These are phyloP conservation scores for Emydoidea blandingii DNA, from an alignment of 2,797 vertebrate genomes.

Conservation along the genomic window DNA sequence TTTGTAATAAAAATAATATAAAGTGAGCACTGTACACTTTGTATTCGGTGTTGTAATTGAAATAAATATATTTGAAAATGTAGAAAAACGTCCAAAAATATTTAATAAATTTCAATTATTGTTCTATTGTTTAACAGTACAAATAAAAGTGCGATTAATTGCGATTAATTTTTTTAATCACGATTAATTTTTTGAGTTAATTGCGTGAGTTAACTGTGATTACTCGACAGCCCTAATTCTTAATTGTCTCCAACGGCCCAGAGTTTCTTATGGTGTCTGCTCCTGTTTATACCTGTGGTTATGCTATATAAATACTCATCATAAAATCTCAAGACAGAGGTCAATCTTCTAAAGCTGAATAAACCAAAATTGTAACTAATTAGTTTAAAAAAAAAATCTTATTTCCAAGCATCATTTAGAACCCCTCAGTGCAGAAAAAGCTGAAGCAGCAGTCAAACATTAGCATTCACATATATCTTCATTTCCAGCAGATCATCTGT, in stretches of 20 bases:
- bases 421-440: neutral
- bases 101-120: no score
- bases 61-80: no score
- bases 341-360: neutral
- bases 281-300: neutral
- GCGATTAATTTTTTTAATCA: no score
- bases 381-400: neutral
- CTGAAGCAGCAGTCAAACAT: neutral
- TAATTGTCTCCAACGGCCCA: neutral
- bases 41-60: no score
- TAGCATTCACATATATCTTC: neutral
- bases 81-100: no score
- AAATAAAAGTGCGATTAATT: no score
- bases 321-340: neutral
- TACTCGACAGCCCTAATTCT: neutral
- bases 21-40: no score
- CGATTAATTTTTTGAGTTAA: no score
- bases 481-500: neutral
- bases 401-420: neutral
- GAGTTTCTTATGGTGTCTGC: accelerated
- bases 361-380: neutral
- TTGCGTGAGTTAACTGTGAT: no score
- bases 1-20: no score
- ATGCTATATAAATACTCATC: neutral
- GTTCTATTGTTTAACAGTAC: no score